Evolutionary conservation across 2,888 invertebrate species (phyloP).

Genomic region (Melanotus villosus): DNA sequence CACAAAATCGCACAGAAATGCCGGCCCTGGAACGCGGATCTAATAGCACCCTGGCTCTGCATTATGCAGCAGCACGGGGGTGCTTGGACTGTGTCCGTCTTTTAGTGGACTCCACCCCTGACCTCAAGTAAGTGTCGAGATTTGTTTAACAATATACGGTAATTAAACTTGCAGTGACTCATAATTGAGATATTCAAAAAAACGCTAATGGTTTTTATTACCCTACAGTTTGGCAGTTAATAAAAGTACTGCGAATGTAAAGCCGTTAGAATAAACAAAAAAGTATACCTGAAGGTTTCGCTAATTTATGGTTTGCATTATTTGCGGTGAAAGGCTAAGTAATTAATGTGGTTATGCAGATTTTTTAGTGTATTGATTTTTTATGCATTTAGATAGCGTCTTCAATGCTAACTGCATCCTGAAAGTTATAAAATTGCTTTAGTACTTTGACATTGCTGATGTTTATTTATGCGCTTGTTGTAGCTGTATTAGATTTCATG

Average conservation of each 20-base stretch:
- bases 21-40: conserved; percentile 70
- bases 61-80: conserved; percentile 90
- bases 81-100: conserved; percentile 89
- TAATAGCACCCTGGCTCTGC: conserved; percentile 85
- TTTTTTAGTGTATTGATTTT: too few species aligned
- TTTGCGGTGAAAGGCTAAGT: too few species aligned
- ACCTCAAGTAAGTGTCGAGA: conserved; percentile 77
- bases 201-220: not conserved
- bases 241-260: not conserved
- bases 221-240: not conserved
- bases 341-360: too few species aligned
- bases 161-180: not conserved
- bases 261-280: not conserved
- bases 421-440: too few species aligned
- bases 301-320: too few species aligned
- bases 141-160: not conserved
- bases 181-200: not conserved
- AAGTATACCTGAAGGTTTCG: not conserved
- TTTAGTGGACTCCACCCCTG: conserved; percentile 83
- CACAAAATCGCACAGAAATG: conserved; percentile 66
- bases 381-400: too few species aligned
- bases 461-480: too few species aligned
- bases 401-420: too few species aligned
- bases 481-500: too few species aligned
- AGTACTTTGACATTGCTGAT: too few species aligned